These are phyloP conservation scores for Anthoscopus minutus DNA, from an alignment of 2,113 vertebrate genomes.

Conservation along the genomic window DNA sequence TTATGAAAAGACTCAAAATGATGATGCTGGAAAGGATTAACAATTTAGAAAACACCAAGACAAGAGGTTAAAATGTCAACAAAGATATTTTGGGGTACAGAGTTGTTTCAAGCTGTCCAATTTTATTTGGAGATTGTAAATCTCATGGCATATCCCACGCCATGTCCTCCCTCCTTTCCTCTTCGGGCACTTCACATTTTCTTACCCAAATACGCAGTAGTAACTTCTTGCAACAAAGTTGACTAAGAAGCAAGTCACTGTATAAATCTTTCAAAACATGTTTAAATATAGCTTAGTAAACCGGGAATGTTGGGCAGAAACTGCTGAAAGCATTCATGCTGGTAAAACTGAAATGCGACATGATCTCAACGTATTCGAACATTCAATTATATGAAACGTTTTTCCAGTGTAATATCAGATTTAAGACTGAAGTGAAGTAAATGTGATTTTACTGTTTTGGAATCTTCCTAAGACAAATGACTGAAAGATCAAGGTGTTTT, in stretches of 20 bases:
- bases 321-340: background rate
- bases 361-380: conserved; percentile 20
- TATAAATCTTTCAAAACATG: conserved; percentile 40
- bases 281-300: conserved; percentile 30
- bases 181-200: background rate
- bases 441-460: background rate
- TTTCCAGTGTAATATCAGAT: background rate
- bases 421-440: background rate
- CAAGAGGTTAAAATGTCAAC: background rate
- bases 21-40: background rate
- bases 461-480: conserved; percentile 41
- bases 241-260: conserved; percentile 24
- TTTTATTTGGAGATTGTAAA: background rate
- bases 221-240: conserved; percentile 30
- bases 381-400: conserved; percentile 5
- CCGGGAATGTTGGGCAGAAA: background rate
- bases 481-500: conserved; percentile 43
- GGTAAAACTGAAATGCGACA: background rate
- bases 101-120: background rate
- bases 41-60: background rate
- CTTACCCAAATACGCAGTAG: conserved; percentile 1
- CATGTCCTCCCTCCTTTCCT: background rate
- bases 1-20: background rate
- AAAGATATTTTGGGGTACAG: background rate
- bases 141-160: background rate